Evolutionary conservation across 2,113 vertebrate genomes (phyloP).

Genomic region (Corythornis madagascariensis): DNA sequence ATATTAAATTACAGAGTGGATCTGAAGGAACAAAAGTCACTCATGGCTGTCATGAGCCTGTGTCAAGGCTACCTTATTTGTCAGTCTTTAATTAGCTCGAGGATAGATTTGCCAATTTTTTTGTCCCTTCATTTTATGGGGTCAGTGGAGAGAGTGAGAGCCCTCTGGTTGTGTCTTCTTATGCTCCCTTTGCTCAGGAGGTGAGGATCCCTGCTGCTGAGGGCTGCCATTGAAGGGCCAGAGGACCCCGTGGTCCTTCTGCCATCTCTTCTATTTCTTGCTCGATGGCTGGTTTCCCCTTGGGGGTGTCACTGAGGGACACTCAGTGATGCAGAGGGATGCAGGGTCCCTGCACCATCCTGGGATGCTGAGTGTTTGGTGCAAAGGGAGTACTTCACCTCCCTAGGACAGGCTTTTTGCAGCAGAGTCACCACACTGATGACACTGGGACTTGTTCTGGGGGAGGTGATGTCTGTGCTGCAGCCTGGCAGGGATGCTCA

Average conservation of each 20-base stretch:
- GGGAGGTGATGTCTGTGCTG: background rate
- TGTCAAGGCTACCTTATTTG: background rate
- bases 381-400: background rate
- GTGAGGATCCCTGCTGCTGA: background rate
- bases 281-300: background rate
- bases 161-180: background rate
- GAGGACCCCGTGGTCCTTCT: too few species aligned
- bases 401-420: background rate
- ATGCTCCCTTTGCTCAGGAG: background rate
- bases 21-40: background rate
- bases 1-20: background rate
- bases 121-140: background rate
- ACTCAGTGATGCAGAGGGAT: background rate
- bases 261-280: accelerated
- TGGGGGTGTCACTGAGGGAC: background rate
- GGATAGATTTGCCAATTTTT: background rate
- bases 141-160: background rate
- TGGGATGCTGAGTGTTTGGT: background rate
- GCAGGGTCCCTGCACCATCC: background rate
- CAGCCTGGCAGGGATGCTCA: background rate
- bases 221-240: accelerated
- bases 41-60: background rate
- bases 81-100: background rate
- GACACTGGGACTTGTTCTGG: background rate
- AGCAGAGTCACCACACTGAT: too few species aligned